phyloP scores from a whole-genome alignment of 2,888 invertebrate genomes.

The Iselma pallidipennis region DNA sequence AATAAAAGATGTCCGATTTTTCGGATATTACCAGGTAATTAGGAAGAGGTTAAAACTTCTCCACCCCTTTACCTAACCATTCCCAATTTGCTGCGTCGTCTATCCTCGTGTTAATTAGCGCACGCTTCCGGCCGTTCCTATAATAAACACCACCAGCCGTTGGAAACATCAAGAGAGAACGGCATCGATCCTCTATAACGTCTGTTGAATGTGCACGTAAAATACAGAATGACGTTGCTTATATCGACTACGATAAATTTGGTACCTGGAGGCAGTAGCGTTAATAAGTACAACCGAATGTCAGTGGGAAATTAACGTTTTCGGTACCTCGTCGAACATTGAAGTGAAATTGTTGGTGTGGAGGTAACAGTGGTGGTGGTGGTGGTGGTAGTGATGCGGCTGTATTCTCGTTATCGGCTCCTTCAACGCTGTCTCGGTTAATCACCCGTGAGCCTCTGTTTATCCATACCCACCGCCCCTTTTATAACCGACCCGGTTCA shows the following conservation, averaged over 20 bases:
- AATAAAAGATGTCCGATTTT: not conserved
- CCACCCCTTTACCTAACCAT: not conserved
- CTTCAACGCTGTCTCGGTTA: constrained; percentile 44
- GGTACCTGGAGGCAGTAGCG: not conserved
- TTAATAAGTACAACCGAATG: constrained; percentile 23
- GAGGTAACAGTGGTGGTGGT: constrained; percentile 33
- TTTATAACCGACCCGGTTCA: constrained; percentile 18
- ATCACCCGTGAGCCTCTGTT: constrained; percentile 40
- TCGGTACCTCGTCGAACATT: no score
- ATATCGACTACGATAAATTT: not conserved
- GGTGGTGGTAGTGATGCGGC: constrained; percentile 28
- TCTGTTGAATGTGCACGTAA: not conserved
- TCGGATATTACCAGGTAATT: not conserved
- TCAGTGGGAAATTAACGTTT: no score
- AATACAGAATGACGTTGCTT: not conserved
- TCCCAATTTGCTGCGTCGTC: not conserved
- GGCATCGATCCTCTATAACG: no score
- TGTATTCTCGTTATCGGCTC: constrained; percentile 46
- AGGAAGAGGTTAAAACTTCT: not conserved
- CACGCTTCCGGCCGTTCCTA: not conserved
- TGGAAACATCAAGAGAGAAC: not conserved
- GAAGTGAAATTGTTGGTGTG: no score
- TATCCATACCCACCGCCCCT: constrained; percentile 19
- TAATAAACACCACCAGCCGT: not conserved
- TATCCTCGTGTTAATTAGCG: constrained; percentile 6